These are phyloP conservation scores for Zoanthus gigantus DNA, from an alignment of 92 coral and sea anemone genomes.

Conservation along the genomic window DNA sequence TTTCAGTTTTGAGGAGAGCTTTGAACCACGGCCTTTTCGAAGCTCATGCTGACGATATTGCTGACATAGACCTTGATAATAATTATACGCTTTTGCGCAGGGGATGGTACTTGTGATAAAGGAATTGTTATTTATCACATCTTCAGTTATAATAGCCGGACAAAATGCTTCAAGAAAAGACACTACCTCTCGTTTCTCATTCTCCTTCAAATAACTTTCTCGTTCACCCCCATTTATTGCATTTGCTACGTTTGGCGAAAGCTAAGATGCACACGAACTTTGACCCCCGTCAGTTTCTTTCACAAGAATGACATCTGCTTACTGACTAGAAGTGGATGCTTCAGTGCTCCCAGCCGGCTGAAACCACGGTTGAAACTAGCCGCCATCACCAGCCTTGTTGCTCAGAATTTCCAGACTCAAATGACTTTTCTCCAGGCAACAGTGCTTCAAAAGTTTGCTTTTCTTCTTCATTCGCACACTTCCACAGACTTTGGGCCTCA, in stretches of 20 bases:
- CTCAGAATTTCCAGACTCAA: slow-evolving; percentile 13
- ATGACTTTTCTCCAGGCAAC: slow-evolving; percentile 32
- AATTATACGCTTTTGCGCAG: slow-evolving; percentile 39
- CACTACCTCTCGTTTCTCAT: slow-evolving; percentile 25
- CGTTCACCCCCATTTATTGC: slow-evolving; percentile 30
- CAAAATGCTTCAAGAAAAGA: slow-evolving; percentile 25
- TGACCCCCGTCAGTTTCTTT: slow-evolving; percentile 31
- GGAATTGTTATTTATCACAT: slow-evolving; percentile 38
- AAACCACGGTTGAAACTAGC: neutral
- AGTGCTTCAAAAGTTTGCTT: slow-evolving; percentile 27
- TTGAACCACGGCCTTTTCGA: slow-evolving; percentile 45
- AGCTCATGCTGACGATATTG: slow-evolving; percentile 24
- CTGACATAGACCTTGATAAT: slow-evolving; percentile 16
- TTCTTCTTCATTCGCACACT: slow-evolving; percentile 5
- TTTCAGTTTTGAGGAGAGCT: slow-evolving; percentile 16
- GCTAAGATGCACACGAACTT: slow-evolving; percentile 22
- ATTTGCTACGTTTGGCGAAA: slow-evolving; percentile 36
- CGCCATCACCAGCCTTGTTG: slow-evolving; percentile 17
- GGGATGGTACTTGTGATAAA: slow-evolving; percentile 29
- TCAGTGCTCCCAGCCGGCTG: slow-evolving; percentile 21
- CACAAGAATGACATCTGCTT: slow-evolving; percentile 37
- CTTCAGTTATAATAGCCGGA: slow-evolving; percentile 35
- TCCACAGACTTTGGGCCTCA: slow-evolving; percentile 43
- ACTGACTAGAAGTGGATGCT: slow-evolving; percentile 9
- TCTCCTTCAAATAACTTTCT: slow-evolving; percentile 24